Evolutionary conservation across 1,140 invertebrate species (phyloP).

Genomic region (Hycleus phaleratus): DNA sequence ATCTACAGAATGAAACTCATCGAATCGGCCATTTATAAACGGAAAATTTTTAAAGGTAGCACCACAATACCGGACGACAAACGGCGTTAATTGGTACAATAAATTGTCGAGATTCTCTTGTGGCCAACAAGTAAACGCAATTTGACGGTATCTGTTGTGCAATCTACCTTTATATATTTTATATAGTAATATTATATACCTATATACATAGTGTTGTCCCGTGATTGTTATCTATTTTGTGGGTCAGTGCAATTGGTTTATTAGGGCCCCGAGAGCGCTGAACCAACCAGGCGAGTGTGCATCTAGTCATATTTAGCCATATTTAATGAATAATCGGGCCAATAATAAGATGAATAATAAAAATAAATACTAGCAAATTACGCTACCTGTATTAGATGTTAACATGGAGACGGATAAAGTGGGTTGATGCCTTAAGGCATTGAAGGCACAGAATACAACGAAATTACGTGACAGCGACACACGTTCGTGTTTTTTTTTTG

Average conservation of each 20-base stretch:
- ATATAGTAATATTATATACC: neutral
- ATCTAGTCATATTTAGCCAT: slow-evolving; percentile 37
- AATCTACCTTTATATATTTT: neutral
- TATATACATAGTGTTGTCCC: slow-evolving; percentile 1
- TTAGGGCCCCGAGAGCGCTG: slow-evolving; percentile 28
- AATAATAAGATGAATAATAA: neutral
- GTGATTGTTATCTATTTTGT: slow-evolving; percentile 8
- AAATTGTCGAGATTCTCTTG: too few relatives aligned
- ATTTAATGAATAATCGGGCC: slow-evolving; percentile 23
- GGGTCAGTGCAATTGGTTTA: slow-evolving; percentile 34
- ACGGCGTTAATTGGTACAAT: too few relatives aligned
- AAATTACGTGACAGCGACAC: too few relatives aligned
- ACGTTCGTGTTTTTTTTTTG: too few relatives aligned
- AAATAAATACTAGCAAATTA: too few relatives aligned
- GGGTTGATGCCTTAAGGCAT: slow-evolving; percentile 21
- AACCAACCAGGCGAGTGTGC: slow-evolving; percentile 37
- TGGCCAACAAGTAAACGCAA: too few relatives aligned
- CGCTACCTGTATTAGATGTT: neutral
- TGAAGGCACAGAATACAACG: too few relatives aligned
- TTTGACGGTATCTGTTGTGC: neutral
- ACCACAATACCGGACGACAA: too few relatives aligned
- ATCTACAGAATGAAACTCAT: too few relatives aligned
- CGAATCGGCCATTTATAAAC: too few relatives aligned
- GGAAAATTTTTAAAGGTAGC: too few relatives aligned
- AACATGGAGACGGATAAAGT: neutral